Evolutionary conservation across 2,113 vertebrate species (phyloP).

Genomic region (Campylorhamphus procurvoides): DNA sequence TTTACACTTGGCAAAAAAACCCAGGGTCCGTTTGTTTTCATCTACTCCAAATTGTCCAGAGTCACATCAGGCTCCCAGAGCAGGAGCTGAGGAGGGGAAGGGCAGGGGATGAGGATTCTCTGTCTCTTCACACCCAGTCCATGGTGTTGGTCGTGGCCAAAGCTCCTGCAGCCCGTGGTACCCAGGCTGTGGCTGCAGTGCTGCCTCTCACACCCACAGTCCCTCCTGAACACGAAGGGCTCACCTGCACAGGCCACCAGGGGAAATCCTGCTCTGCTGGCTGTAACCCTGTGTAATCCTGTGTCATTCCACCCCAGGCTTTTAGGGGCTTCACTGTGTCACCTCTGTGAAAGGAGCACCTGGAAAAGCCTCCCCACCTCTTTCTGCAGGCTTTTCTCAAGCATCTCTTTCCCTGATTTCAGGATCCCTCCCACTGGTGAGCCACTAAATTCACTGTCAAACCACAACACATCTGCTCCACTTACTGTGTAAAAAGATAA

Average conservation of each 20-base stretch:
- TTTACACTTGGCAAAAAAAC: rapidly evolving
- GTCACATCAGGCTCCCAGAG: rapidly evolving
- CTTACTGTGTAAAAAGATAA: not conserved
- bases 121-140: rapidly evolving
- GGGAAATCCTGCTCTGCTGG: not conserved
- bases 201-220: not conserved
- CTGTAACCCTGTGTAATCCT: not conserved
- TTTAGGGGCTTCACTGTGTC: not conserved
- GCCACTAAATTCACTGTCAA: not conserved
- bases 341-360: rapidly evolving
- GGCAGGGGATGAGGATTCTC: rapidly evolving
- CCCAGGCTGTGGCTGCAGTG: not conserved
- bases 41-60: not conserved
- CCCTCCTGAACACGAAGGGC: rapidly evolving
- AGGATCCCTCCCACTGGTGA: not conserved
- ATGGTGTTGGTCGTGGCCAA: not conserved
- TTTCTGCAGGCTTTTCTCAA: not conserved
- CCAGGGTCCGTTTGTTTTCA: rapidly evolving
- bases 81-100: not conserved
- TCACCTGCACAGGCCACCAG: not conserved
- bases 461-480: not conserved
- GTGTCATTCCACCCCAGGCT: rapidly evolving
- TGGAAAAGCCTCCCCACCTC: not conserved
- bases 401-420: not conserved
- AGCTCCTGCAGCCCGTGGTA: rapidly evolving